Percentiles rank a stretch among this genome's conserved stretches.
Conservation (phyloP, 2,797 vertebrate genomes). For the Anniella stebbinsi region DNA sequence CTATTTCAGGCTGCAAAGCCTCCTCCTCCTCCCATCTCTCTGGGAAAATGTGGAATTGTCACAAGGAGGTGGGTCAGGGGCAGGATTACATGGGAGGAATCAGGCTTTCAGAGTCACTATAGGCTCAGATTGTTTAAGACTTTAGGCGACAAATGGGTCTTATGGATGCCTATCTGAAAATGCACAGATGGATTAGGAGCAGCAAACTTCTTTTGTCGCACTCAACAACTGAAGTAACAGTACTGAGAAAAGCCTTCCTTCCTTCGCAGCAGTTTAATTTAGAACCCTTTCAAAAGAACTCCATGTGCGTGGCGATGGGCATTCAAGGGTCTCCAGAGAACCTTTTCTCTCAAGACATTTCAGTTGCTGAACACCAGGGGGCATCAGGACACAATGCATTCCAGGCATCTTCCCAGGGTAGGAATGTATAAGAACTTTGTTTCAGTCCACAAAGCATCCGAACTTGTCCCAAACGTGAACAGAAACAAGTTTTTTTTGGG, state of each 20-base stretch:
- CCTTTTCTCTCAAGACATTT: neutral
- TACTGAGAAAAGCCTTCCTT: neutral
- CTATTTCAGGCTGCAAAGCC: neutral
- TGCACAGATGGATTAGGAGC: neutral
- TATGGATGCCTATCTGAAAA: neutral
- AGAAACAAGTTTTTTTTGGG: too few relatives aligned
- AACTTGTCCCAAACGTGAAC: too few relatives aligned
- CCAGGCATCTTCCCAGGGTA: neutral
- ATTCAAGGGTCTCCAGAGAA: too few relatives aligned
- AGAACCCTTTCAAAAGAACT: neutral
- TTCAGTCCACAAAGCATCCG: too few relatives aligned
- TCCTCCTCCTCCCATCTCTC: neutral
- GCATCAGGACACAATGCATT: constrained; percentile 48
- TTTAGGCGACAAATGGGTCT: neutral
- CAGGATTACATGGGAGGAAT: neutral
- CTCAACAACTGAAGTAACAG: too few relatives aligned
- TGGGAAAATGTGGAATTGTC: neutral
- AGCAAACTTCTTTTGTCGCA: too few relatives aligned
- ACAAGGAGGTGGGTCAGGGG: neutral
- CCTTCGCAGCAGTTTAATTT: neutral
- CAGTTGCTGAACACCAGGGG: constrained; percentile 54
- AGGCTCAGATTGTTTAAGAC: neutral
- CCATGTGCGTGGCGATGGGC: neutral
- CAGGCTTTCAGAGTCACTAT: neutral
- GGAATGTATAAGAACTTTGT: neutral